These are phyloP conservation scores for Esperia sulphurella DNA, from an alignment of 2,888 invertebrate species.

Conservation along the genomic window DNA sequence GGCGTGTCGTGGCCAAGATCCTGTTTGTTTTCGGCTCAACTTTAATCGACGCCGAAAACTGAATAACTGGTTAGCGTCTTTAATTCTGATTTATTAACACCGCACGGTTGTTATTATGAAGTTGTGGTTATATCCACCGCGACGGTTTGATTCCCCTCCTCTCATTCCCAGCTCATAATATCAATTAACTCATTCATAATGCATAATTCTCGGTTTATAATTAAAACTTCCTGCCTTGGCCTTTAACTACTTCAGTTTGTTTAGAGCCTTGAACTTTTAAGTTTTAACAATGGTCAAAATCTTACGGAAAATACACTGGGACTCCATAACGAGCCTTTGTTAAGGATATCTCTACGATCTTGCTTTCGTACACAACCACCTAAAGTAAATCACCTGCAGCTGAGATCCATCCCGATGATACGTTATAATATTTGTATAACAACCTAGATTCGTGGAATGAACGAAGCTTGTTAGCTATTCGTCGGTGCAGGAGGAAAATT, in stretches of 20 bases:
- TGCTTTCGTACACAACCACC: slow-evolving; percentile 24
- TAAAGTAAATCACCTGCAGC: slow-evolving; percentile 37
- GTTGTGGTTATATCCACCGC: slow-evolving; percentile 53
- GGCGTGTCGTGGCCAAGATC: slow-evolving; percentile 43
- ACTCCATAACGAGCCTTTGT: slow-evolving; percentile 40
- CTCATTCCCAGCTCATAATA: slow-evolving; percentile 60
- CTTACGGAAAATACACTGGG: slow-evolving; percentile 24
- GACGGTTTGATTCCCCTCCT: slow-evolving; percentile 45
- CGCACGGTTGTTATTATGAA: slow-evolving; percentile 65
- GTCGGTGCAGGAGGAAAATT: slow-evolving; percentile 38
- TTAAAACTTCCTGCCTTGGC: slow-evolving; percentile 14
- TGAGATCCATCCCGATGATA: slow-evolving; percentile 31
- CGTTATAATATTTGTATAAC: slow-evolving; percentile 34
- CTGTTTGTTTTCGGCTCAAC: slow-evolving; percentile 70
- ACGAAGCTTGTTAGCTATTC: slow-evolving; percentile 41
- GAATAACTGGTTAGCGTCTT: slow-evolving; percentile 56
- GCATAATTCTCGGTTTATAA: slow-evolving; percentile 23
- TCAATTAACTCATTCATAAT: slow-evolving; percentile 69
- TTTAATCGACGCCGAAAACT: slow-evolving; percentile 64
- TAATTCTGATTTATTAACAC: slow-evolving; percentile 73
- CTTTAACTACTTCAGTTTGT: slow-evolving; percentile 11
- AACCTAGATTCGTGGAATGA: slow-evolving; percentile 34
- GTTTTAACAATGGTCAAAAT: slow-evolving; percentile 12
- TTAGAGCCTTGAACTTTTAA: background rate
- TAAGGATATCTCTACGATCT: slow-evolving; percentile 38